A percentile compares a stretch with the other conserved stretches of the same genome.
phyloP scores from a whole-genome alignment of 1,140 invertebrate genomes.

The Lineus longissimus region DNA sequence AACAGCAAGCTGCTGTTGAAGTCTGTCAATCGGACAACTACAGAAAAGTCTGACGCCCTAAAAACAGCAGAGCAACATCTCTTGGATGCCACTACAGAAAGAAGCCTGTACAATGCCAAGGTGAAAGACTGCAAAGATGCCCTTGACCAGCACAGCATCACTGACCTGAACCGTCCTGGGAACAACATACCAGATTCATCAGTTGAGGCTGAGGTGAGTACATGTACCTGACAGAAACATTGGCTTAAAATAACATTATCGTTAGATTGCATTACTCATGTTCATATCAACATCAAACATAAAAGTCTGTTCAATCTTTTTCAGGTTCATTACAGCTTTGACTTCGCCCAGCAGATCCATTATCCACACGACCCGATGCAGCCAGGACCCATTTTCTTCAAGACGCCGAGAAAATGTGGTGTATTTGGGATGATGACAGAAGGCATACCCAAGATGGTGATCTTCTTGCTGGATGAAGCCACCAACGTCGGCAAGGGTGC shows the following conservation, averaged over 20 bases:
- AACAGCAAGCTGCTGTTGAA: constrained; percentile 20
- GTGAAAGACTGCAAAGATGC: background rate
- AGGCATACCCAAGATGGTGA: constrained; percentile 20
- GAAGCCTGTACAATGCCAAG: constrained; percentile 19
- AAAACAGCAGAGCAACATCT: constrained; percentile 17
- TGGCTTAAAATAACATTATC: too few relatives aligned
- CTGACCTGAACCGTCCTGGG: too few relatives aligned
- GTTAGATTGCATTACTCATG: too few relatives aligned
- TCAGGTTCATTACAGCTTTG: constrained; percentile 28
- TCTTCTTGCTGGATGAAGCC: constrained; percentile 22
- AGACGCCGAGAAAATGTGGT: constrained; percentile 25
- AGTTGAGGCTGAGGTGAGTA: background rate
- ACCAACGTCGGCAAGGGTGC: constrained; percentile 21
- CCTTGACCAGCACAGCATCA: background rate
- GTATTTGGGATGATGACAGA: constrained; percentile 29
- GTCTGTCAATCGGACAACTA: constrained; percentile 11
- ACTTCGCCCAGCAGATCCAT: constrained; percentile 33
- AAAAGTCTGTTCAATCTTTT: background rate
- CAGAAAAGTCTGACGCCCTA: constrained; percentile 16
- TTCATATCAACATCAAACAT: too few relatives aligned
- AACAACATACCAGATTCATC: background rate
- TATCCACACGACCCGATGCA: constrained; percentile 22
- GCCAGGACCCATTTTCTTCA: constrained; percentile 29
- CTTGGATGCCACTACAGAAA: constrained; percentile 9
- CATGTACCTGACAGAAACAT: too few relatives aligned